A percentile compares a stretch with the other conserved stretches of the same genome.
phyloP scores from a whole-genome alignment of 2,797 vertebrate species.

The Enteromius fasciolatus region DNA sequence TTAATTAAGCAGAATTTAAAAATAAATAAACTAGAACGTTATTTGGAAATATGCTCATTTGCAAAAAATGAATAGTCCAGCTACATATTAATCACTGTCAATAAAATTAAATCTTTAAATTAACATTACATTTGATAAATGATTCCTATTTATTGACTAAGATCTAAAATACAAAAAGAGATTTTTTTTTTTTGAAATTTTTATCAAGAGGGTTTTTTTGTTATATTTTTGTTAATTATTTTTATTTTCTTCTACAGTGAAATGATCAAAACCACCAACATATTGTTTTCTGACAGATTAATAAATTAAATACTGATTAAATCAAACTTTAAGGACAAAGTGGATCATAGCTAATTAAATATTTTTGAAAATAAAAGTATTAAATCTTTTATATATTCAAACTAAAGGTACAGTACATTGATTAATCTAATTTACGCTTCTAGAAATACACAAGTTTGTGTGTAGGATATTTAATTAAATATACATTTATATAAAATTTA shows the following conservation, averaged over 20 bases:
- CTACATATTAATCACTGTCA: not conserved
- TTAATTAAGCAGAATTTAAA: not conserved
- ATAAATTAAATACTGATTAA: not conserved
- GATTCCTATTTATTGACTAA: not conserved
- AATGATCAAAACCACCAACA: not conserved
- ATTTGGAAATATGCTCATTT: not conserved
- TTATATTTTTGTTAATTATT: not conserved
- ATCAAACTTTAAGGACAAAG: not conserved
- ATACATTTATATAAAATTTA: not conserved
- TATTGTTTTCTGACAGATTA: not conserved
- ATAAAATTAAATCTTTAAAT: not conserved
- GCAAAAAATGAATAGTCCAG: not conserved
- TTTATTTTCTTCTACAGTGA: not conserved
- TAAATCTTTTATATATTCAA: not conserved
- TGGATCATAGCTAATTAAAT: not conserved
- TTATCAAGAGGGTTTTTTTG: not conserved
- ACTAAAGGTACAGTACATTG: not conserved
- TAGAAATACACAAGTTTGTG: not conserved
- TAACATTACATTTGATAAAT: not conserved
- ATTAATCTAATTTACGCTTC: not conserved
- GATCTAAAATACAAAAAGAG: too few species aligned
- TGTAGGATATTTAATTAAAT: not conserved
- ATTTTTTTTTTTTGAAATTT: too few species aligned
- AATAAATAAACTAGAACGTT: not conserved
- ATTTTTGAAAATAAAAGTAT: not conserved